phyloP scores from a whole-genome alignment of 2,797 vertebrate genomes.

The Naso thynnoides region DNA sequence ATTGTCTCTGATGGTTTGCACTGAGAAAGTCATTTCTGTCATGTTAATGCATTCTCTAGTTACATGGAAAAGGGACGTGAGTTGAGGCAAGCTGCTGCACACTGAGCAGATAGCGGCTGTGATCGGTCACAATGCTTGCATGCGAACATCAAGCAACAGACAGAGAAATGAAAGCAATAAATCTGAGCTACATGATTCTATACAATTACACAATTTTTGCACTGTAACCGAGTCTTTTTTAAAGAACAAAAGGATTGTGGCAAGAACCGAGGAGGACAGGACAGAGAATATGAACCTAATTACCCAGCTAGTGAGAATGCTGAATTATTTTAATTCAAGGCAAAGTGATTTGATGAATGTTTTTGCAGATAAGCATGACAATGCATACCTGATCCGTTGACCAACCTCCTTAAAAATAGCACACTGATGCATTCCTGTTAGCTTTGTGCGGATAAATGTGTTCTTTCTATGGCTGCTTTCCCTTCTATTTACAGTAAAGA shows the following conservation, averaged over 20 bases:
- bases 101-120: background rate
- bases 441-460: conserved; percentile 20
- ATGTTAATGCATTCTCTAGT: conserved; percentile 42
- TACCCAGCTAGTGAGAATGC: conserved; percentile 4
- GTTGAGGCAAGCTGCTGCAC: conserved; percentile 15
- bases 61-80: conserved; percentile 28
- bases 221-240: background rate
- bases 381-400: conserved; percentile 8
- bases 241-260: background rate
- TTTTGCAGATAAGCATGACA: conserved; percentile 1
- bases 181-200: background rate
- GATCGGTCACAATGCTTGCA: conserved; percentile 3
- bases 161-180: background rate
- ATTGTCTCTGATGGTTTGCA: conserved; percentile 34
- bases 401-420: conserved; percentile 9
- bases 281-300: background rate
- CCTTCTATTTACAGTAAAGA: conserved; percentile 31
- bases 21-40: conserved; percentile 52
- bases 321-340: conserved; percentile 2
- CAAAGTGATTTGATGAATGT: conserved; percentile 11
- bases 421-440: conserved; percentile 8
- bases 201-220: background rate
- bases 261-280: background rate
- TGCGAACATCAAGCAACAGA: background rate
- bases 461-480: conserved; percentile 29